Evolutionary conservation across 2,797 vertebrate species (phyloP).

Genomic region (Otolemur crassicaudatus): DNA sequence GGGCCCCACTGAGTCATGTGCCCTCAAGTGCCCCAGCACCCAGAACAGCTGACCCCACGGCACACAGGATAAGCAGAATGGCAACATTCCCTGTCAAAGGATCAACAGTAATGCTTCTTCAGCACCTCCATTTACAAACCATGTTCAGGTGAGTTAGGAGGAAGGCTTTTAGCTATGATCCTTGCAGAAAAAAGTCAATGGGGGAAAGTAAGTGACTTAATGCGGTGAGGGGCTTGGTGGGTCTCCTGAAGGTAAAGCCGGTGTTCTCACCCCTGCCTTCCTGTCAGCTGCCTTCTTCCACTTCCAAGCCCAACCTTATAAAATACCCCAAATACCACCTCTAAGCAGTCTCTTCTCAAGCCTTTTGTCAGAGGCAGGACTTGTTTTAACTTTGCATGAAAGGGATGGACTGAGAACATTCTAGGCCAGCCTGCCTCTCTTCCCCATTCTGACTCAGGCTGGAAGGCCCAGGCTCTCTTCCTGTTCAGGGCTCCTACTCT

Average conservation of each 20-base stretch:
- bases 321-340: background rate
- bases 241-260: background rate
- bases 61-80: accelerated
- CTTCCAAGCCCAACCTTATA: background rate
- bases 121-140: background rate
- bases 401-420: background rate
- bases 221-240: background rate
- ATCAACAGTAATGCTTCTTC: background rate
- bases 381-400: background rate
- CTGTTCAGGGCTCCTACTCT: background rate
- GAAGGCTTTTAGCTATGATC: accelerated
- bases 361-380: background rate
- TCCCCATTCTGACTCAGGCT: background rate
- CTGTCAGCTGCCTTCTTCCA: background rate
- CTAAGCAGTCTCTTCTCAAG: background rate
- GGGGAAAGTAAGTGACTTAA: background rate
- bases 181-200: background rate
- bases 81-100: background rate
- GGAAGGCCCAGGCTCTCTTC: background rate
- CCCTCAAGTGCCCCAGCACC: background rate
- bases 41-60: background rate
- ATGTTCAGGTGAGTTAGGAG: background rate
- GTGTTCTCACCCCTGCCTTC: background rate
- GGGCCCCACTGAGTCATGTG: background rate
- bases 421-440: background rate